A percentile compares a stretch with the other conserved stretches of the same genome.
Conservation (phyloP, 1,140 invertebrate species). For the Solenopsis fugax region DNA sequence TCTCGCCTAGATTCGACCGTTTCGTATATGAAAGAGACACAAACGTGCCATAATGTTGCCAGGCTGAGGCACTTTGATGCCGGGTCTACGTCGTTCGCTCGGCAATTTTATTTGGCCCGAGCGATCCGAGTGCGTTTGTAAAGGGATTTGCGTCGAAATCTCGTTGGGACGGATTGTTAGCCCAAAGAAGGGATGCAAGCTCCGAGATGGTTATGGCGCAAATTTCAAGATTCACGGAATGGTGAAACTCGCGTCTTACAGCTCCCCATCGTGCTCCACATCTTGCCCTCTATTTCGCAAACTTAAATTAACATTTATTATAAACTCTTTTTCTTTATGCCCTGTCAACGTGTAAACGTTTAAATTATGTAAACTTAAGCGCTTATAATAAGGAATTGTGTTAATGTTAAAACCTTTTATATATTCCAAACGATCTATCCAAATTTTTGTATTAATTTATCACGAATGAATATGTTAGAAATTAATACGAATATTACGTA, state of each 20-base stretch:
- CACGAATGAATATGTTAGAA: too few species aligned
- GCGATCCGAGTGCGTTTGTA: constrained; percentile 53
- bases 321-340: constrained; percentile 4
- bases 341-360: background rate
- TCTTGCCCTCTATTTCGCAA: background rate
- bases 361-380: background rate
- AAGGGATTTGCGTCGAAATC: constrained; percentile 60
- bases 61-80: constrained; percentile 35
- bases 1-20: constrained; percentile 66
- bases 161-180: constrained; percentile 40
- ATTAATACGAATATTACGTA: too few species aligned
- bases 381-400: too few species aligned
- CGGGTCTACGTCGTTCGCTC: constrained; percentile 56
- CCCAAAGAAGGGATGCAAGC: background rate
- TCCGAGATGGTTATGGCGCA: constrained; percentile 13
- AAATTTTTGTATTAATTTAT: too few species aligned
- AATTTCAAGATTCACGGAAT: constrained; percentile 31
- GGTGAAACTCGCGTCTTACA: background rate
- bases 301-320: constrained; percentile 13
- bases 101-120: constrained; percentile 63
- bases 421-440: too few species aligned
- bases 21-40: constrained; percentile 56
- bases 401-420: too few species aligned
- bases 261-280: too few species aligned
- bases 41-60: constrained; percentile 58